These are phyloP conservation scores for Tanypteryx hageni DNA, from an alignment of 2,888 invertebrate genomes.

Conservation along the genomic window DNA sequence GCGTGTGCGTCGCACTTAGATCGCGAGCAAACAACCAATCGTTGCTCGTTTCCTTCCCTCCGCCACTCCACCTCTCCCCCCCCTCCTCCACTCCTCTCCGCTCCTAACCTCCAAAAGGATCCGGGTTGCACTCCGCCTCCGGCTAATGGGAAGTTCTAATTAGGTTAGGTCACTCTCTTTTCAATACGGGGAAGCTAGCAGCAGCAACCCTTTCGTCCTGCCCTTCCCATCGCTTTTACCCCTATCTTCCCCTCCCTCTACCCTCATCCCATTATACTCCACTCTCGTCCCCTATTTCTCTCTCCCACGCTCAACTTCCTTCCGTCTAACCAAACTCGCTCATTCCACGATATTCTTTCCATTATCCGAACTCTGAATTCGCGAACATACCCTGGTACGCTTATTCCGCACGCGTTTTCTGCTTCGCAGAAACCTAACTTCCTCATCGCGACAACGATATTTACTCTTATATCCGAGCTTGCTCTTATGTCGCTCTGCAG, in stretches of 20 bases:
- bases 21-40: not conserved
- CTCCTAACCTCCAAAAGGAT: not conserved
- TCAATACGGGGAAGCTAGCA: constrained; percentile 42
- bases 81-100: no score
- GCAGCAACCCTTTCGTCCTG: not conserved
- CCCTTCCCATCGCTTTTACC: not conserved
- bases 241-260: not conserved
- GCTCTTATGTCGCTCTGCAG: no score
- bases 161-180: constrained; percentile 62
- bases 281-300: not conserved
- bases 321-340: not conserved
- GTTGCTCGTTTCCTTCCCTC: not conserved
- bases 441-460: no score
- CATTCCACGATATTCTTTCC: not conserved
- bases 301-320: not conserved
- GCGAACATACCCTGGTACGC: not conserved
- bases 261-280: not conserved
- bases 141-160: constrained; percentile 57
- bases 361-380: not conserved
- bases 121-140: not conserved
- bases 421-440: no score
- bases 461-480: no score
- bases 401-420: no score
- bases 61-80: not conserved
- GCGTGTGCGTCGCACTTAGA: not conserved